Evolutionary conservation across 2,888 invertebrate species (phyloP).

Genomic region (Tenthredo livida): DNA sequence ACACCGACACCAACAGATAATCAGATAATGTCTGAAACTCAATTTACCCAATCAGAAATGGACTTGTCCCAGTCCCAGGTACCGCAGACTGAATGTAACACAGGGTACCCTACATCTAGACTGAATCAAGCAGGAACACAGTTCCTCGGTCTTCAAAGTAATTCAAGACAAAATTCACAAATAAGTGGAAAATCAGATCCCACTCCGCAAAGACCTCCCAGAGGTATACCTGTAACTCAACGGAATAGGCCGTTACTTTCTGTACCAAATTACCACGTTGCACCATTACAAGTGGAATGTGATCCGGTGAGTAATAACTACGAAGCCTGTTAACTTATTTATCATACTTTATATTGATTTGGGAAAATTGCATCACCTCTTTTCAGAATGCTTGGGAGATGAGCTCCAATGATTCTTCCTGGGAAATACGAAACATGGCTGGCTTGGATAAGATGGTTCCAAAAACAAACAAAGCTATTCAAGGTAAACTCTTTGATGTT

Average conservation of each 20-base stretch:
- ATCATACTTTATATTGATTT: constrained; percentile 14
- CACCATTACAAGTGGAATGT: constrained; percentile 84
- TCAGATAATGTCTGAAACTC: constrained; percentile 36
- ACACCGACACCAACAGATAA: constrained; percentile 51
- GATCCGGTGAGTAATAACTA: constrained; percentile 83
- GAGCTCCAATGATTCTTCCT: constrained; percentile 65
- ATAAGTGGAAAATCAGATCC: constrained; percentile 50
- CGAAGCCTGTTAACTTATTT: constrained; percentile 49
- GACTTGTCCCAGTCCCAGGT: constrained; percentile 49
- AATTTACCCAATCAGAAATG: constrained; percentile 60
- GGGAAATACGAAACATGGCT: constrained; percentile 81
- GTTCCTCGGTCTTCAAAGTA: constrained; percentile 56
- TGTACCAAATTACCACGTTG: constrained; percentile 59
- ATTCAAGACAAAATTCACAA: constrained; percentile 53
- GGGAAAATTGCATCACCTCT: background rate
- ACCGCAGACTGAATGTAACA: constrained; percentile 48
- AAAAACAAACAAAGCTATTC: constrained; percentile 64
- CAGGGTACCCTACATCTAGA: constrained; percentile 51
- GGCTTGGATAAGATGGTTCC: constrained; percentile 82
- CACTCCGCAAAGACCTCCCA: constrained; percentile 50
- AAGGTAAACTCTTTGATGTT: constrained; percentile 59
- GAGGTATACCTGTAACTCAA: constrained; percentile 44
- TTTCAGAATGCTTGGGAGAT: constrained; percentile 84
- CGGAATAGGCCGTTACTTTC: constrained; percentile 31
- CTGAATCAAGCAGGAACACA: constrained; percentile 54